These are phyloP conservation scores for Aspidapion aeneum DNA, from an alignment of 2,888 invertebrate species.

Conservation along the genomic window DNA sequence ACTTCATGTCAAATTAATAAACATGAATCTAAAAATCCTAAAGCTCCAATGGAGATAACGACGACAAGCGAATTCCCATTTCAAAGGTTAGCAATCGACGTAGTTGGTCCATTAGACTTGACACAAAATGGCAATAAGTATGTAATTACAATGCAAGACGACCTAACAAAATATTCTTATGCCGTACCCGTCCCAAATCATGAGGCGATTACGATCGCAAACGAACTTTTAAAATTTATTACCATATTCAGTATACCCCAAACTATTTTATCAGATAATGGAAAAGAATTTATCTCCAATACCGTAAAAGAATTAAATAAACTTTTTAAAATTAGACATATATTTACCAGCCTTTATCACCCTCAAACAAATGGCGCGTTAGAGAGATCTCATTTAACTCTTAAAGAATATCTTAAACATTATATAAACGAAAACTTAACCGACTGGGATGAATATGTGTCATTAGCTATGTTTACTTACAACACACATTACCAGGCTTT, in stretches of 20 bases:
- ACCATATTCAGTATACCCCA: slow-evolving; percentile 39
- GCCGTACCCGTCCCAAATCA: slow-evolving; percentile 30
- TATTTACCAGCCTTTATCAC: slow-evolving; percentile 35
- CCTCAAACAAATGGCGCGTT: slow-evolving; percentile 33
- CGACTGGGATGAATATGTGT: slow-evolving; percentile 5
- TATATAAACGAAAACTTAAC: not conserved
- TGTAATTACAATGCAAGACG: slow-evolving; percentile 30
- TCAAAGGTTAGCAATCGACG: slow-evolving; percentile 33
- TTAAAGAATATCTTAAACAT: too few relatives aligned
- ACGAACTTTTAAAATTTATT: slow-evolving; percentile 35
- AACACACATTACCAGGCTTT: slow-evolving; percentile 7
- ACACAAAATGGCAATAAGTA: slow-evolving; percentile 30
- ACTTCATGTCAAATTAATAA: slow-evolving; percentile 31
- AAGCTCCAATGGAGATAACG: slow-evolving; percentile 36
- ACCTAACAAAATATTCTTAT: slow-evolving; percentile 24
- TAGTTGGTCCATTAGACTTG: slow-evolving; percentile 33
- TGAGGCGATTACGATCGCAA: too few relatives aligned
- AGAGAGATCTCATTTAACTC: not conserved
- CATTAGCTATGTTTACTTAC: slow-evolving; percentile 11
- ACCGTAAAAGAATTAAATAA: slow-evolving; percentile 34
- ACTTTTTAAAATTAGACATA: slow-evolving; percentile 35
- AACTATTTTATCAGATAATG: slow-evolving; percentile 41
- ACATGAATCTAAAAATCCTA: slow-evolving; percentile 19
- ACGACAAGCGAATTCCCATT: slow-evolving; percentile 32
- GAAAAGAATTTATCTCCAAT: slow-evolving; percentile 28